These are phyloP conservation scores for Cotesia congregata DNA, from an alignment of 2,888 invertebrate genomes.

Conservation along the genomic window DNA sequence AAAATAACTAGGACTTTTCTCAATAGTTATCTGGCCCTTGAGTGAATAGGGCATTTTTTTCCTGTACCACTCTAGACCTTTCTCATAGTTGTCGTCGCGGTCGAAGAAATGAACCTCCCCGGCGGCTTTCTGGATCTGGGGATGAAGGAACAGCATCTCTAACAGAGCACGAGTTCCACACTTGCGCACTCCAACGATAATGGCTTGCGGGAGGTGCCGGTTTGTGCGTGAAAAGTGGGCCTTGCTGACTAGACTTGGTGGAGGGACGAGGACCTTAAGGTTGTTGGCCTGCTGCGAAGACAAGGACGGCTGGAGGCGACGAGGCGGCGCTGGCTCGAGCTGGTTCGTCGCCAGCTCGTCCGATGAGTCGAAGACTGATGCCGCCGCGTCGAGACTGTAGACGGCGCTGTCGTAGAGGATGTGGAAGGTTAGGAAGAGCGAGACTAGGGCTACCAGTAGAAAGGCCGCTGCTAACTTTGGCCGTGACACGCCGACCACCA, in stretches of 20 bases:
- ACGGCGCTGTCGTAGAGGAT: slow-evolving; percentile 88
- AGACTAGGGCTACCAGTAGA: slow-evolving; percentile 84
- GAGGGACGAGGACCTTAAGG: background rate
- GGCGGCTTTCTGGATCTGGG: slow-evolving; percentile 91
- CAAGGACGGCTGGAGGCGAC: slow-evolving; percentile 67
- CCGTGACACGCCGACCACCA: slow-evolving; percentile 87
- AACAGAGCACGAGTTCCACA: slow-evolving; percentile 96
- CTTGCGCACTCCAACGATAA: slow-evolving; percentile 96
- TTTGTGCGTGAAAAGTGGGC: slow-evolving; percentile 77
- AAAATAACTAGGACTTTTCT: slow-evolving; percentile 98
- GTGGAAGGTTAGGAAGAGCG: slow-evolving; percentile 87
- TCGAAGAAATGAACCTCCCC: slow-evolving; percentile 99
- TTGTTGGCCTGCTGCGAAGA: background rate
- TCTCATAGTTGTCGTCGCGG: slow-evolving; percentile 90
- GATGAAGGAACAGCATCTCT: slow-evolving; percentile 96
- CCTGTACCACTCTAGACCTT: slow-evolving; percentile 95
- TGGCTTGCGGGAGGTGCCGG: slow-evolving; percentile 80
- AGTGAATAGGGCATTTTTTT: slow-evolving; percentile 95
- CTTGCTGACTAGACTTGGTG: slow-evolving; percentile 53
- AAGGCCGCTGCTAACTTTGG: slow-evolving; percentile 87
- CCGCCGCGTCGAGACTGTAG: slow-evolving; percentile 80
- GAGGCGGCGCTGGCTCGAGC: slow-evolving; percentile 63
- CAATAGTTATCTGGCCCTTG: slow-evolving; percentile 93
- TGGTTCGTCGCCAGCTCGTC: slow-evolving; percentile 54
- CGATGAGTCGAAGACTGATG: slow-evolving; percentile 40